Conservation (phyloP, 1,140 invertebrate species). For the Drosophila bocki region DNA sequence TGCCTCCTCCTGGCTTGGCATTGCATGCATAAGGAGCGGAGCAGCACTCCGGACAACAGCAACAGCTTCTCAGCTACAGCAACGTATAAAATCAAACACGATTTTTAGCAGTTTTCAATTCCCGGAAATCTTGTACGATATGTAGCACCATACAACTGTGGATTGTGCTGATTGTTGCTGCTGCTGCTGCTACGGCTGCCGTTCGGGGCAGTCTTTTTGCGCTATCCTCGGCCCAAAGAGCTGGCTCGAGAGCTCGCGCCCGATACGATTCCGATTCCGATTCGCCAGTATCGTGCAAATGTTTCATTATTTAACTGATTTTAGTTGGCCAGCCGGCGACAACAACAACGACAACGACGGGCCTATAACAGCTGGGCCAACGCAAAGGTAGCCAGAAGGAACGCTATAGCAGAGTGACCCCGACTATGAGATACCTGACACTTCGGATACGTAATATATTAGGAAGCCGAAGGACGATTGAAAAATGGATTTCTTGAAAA, state of each 20-base stretch:
- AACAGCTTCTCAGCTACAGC: conserved; percentile 22
- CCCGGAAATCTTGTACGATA: conserved; percentile 83
- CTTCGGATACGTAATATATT: too few relatives aligned
- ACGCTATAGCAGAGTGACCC: not conserved
- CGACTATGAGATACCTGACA: not conserved
- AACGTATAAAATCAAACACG: conserved; percentile 81
- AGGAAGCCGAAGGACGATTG: too few relatives aligned
- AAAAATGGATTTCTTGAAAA: too few relatives aligned
- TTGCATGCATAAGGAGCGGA: conserved; percentile 66
- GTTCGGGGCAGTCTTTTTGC: conserved; percentile 2
- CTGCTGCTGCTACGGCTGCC: conserved; percentile 7
- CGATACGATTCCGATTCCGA: conserved; percentile 64
- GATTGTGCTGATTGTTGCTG: conserved; percentile 56
- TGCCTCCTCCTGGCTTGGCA: conserved; percentile 13
- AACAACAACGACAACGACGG: conserved; percentile 7
- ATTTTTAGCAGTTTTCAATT: conserved; percentile 84
- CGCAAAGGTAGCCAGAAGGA: conserved; percentile 1
- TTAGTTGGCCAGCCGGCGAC: conserved; percentile 54
- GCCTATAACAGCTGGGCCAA: conserved; percentile 38
- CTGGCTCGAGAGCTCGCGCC: conserved; percentile 17
- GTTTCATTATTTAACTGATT: conserved; percentile 82
- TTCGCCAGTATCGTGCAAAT: conserved; percentile 80
- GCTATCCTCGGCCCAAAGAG: conserved; percentile 23
- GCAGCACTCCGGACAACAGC: conserved; percentile 11
- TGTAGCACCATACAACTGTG: conserved; percentile 72